Evolutionary conservation across 1,140 invertebrate species (phyloP).

Genomic region (Coptotermes formosanus): DNA sequence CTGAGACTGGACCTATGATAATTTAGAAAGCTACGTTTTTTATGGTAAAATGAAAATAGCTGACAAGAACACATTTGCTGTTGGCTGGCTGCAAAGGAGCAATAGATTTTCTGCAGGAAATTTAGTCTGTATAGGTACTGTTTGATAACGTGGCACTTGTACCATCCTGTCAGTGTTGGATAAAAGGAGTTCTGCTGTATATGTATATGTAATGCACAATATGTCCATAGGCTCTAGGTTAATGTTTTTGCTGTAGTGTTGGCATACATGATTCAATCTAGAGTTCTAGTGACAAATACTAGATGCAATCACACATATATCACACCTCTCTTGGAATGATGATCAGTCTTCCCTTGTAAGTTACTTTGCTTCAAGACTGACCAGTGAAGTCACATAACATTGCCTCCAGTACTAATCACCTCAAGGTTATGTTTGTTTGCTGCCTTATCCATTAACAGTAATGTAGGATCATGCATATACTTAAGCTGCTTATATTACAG

Average conservation of each 20-base stretch:
- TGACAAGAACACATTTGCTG: no score
- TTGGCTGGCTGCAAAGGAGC: no score
- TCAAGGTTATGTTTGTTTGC: not conserved
- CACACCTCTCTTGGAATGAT: not conserved
- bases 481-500: conserved; percentile 15
- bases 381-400: not conserved
- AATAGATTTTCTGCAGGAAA: no score
- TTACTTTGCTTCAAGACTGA: not conserved
- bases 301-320: not conserved
- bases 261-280: not conserved
- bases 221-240: not conserved
- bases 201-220: not conserved
- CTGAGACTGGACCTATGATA: no score
- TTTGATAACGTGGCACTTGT: no score
- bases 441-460: not conserved
- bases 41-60: no score
- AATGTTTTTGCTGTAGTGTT: not conserved
- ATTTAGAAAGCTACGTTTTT: no score
- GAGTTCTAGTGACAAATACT: not conserved
- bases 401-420: not conserved
- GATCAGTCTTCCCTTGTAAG: not conserved
- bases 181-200: not conserved
- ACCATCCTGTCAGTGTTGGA: no score
- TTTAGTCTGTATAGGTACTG: no score
- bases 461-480: conserved; percentile 14